A percentile compares a stretch with the other conserved stretches of the same genome.
Conservation (phyloP, 1,140 invertebrate genomes). For the Agrilus planipennis region DNA sequence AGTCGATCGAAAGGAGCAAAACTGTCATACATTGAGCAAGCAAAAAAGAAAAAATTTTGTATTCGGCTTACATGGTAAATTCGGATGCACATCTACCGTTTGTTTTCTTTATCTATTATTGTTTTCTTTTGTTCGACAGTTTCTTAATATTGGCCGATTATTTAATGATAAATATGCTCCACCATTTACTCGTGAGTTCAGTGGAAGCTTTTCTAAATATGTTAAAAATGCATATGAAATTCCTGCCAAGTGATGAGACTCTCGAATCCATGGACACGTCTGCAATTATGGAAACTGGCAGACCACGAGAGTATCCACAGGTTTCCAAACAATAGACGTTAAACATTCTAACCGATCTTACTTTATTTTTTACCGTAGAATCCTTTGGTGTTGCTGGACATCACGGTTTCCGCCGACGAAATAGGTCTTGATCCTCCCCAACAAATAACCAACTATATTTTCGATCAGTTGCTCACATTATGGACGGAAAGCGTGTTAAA, state of each 20-base stretch:
- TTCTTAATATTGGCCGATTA: slow-evolving; percentile 67
- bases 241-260: slow-evolving; percentile 38
- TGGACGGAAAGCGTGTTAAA: slow-evolving; percentile 46
- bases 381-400: slow-evolving; percentile 45
- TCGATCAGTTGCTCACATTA: slow-evolving; percentile 40
- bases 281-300: slow-evolving; percentile 14
- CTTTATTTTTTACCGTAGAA: slow-evolving; percentile 31
- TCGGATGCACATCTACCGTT: too few species aligned
- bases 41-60: slow-evolving; percentile 65
- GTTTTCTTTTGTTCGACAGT: slow-evolving; percentile 34
- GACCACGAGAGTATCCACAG: slow-evolving; percentile 17
- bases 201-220: slow-evolving; percentile 45
- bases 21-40: slow-evolving; percentile 73
- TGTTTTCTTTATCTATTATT: slow-evolving; percentile 2
- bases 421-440: slow-evolving; percentile 44
- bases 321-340: slow-evolving; percentile 9
- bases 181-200: slow-evolving; percentile 52
- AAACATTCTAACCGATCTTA: slow-evolving; percentile 1
- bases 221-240: slow-evolving; percentile 45
- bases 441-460: slow-evolving; percentile 37
- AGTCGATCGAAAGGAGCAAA: slow-evolving; percentile 41
- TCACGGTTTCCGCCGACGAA: slow-evolving; percentile 35
- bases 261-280: slow-evolving; percentile 11
- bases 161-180: slow-evolving; percentile 55
- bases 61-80: slow-evolving; percentile 54